A percentile compares a stretch with the other conserved stretches of the same genome.
Evolutionary conservation across 2,888 invertebrate genomes (phyloP).

Genomic region (Oxyscelio sp.): DNA sequence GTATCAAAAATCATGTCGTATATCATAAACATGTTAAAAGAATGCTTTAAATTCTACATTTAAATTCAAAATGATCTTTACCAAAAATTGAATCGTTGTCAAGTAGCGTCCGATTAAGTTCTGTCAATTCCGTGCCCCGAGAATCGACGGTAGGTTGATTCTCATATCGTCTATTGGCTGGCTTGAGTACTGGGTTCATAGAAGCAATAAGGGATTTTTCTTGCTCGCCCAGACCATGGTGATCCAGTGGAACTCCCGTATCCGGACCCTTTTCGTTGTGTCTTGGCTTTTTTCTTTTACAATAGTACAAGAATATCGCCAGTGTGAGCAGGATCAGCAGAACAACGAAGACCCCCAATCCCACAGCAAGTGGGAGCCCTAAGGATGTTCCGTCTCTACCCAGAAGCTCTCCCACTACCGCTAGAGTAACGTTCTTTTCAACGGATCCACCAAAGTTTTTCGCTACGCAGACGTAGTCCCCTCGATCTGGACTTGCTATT

Average conservation of each 20-base stretch:
- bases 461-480: conserved; percentile 94
- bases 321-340: conserved; percentile 89
- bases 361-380: conserved; percentile 88
- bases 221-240: conserved; percentile 94
- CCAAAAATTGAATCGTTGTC: conserved; percentile 94
- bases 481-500: conserved; percentile 91
- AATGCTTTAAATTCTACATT: no score
- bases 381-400: conserved; percentile 81
- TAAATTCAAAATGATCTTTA: conserved; percentile 86
- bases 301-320: conserved; percentile 90
- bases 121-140: conserved; percentile 94
- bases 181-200: conserved; percentile 95
- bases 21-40: background rate
- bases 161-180: conserved; percentile 93
- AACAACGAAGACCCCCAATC: conserved; percentile 89
- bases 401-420: conserved; percentile 87
- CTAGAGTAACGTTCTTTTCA: conserved; percentile 92
- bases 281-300: conserved; percentile 89
- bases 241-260: conserved; percentile 92
- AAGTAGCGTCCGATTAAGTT: conserved; percentile 94
- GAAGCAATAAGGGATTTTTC: conserved; percentile 95
- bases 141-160: conserved; percentile 92
- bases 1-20: no score
- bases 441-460: conserved; percentile 94
- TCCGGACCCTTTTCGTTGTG: conserved; percentile 90